Evolutionary conservation across 2,797 vertebrate genomes (phyloP).

Genomic region (Limosa lapponica): DNA sequence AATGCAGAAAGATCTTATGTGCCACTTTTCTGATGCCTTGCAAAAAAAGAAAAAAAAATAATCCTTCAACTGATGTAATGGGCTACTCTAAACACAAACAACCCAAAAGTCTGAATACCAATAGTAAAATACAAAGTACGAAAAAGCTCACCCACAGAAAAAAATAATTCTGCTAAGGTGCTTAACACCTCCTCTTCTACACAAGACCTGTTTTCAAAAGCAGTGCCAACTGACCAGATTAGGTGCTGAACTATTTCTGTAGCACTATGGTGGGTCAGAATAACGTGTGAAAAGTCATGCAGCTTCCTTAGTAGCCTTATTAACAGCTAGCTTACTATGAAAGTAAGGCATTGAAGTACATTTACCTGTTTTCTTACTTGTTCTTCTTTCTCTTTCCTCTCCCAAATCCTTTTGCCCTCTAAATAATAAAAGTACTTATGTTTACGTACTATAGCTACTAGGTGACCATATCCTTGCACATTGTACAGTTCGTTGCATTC

Average conservation of each 20-base stretch:
- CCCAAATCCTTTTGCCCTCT: neutral
- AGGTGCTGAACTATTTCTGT: neutral
- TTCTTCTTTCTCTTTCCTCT: neutral
- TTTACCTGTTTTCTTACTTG: neutral
- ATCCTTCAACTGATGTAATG: neutral
- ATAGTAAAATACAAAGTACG: neutral
- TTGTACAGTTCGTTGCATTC: neutral
- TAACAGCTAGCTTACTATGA: neutral
- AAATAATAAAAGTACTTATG: neutral
- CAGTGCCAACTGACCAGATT: neutral
- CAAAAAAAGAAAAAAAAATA: neutral
- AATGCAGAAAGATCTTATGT: neutral
- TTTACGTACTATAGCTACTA: neutral
- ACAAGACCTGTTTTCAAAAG: neutral
- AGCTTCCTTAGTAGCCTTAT: neutral
- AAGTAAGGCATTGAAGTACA: neutral
- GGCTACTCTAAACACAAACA: neutral
- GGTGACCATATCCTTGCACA: conserved; percentile 7
- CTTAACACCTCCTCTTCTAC: neutral
- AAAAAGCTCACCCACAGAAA: neutral
- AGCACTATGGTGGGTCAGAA: neutral
- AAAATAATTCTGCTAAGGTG: neutral
- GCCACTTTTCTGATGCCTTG: neutral
- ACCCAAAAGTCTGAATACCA: neutral
- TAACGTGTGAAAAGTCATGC: neutral